Evolutionary conservation across 2,113 vertebrate species (phyloP).

Genomic region (Macquaria australasica): DNA sequence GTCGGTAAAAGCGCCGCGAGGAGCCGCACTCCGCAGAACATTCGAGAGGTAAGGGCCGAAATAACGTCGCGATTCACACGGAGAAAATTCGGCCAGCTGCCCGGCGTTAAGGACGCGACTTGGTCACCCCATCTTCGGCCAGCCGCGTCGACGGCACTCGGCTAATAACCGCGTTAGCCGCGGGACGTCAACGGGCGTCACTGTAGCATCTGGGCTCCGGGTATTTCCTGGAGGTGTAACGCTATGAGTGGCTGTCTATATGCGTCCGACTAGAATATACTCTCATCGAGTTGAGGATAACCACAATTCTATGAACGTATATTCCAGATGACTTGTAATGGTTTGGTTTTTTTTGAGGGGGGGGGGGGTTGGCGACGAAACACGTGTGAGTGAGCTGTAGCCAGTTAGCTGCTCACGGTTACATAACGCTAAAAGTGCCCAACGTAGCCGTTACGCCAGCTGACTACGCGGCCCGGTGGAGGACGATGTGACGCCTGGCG

Average conservation of each 20-base stretch:
- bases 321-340: background rate
- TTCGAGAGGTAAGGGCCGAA: slow-evolving; percentile 78
- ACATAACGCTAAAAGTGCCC: background rate
- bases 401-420: background rate
- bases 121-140: background rate
- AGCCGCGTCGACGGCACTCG: slow-evolving; percentile 10
- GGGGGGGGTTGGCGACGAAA: background rate
- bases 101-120: background rate
- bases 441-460: background rate
- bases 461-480: too few species aligned
- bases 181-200: background rate
- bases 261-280: too few species aligned
- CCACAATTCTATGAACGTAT: background rate
- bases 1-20: slow-evolving; percentile 58
- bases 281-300: background rate
- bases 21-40: slow-evolving; percentile 68
- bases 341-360: too few species aligned
- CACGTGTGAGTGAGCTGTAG: slow-evolving; percentile 33
- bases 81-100: fast-evolving
- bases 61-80: background rate
- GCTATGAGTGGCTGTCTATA: background rate
- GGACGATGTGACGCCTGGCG: too few species aligned
- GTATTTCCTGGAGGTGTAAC: slow-evolving; percentile 44
- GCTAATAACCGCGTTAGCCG: slow-evolving; percentile 26
- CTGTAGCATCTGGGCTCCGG: slow-evolving; percentile 32